phyloP scores from a whole-genome alignment of 2,113 vertebrate genomes.

The Myxocyprinus asiaticus region DNA sequence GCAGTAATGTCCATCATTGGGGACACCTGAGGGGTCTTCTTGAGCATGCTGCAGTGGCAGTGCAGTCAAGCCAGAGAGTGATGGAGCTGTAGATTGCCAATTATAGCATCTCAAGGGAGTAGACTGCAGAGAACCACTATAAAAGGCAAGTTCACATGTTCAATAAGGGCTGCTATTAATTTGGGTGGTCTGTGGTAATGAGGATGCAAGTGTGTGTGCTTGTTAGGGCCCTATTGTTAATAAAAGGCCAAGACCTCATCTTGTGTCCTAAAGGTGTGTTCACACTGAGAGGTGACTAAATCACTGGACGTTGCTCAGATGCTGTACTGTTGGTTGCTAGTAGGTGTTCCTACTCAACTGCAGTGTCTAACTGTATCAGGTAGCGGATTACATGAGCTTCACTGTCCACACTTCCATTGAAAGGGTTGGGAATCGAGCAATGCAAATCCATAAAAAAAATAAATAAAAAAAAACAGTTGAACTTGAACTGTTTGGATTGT shows the following conservation, averaged over 20 bases:
- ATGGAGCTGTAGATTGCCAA: constrained; percentile 18
- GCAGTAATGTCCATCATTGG: neutral
- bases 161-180: neutral
- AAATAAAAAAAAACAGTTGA: no score
- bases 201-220: neutral
- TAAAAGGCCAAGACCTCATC: neutral
- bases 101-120: constrained; percentile 27
- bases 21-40: neutral
- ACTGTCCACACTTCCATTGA: no score
- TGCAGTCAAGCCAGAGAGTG: neutral
- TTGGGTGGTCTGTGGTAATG: neutral
- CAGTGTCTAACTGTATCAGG: no score
- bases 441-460: no score
- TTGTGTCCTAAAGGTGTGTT: neutral
- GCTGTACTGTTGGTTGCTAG: no score
- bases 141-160: constrained; percentile 1
- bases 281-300: neutral
- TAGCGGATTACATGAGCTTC: no score
- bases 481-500: no score
- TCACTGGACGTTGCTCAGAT: no score
- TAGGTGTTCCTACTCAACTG: no score
- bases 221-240: neutral
- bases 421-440: no score
- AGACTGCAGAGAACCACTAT: neutral
- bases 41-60: neutral